Conservation (phyloP, 1,140 invertebrate species). For the Apis florea region DNA sequence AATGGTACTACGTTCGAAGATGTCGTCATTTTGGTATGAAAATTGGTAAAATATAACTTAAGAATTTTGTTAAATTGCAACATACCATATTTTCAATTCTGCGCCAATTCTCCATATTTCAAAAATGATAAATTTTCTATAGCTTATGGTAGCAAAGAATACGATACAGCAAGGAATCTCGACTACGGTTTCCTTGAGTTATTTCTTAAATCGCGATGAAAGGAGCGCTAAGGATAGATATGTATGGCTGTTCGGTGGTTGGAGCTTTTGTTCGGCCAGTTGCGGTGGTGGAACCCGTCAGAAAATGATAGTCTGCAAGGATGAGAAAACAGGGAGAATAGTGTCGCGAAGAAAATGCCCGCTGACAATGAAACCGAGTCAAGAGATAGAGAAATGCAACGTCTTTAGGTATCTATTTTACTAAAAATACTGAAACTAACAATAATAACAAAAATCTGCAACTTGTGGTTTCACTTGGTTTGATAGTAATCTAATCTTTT, state of each 20-base stretch:
- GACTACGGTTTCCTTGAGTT: slow-evolving; percentile 69
- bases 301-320: slow-evolving; percentile 79
- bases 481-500: too few species aligned
- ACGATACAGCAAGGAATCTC: slow-evolving; percentile 65
- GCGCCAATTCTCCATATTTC: rapidly evolving
- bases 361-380: slow-evolving; percentile 74
- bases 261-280: slow-evolving; percentile 81
- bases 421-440: too few species aligned
- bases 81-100: background rate
- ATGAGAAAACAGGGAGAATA: slow-evolving; percentile 77
- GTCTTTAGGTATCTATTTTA: slow-evolving; percentile 76
- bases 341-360: slow-evolving; percentile 80
- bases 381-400: slow-evolving; percentile 79
- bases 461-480: too few species aligned
- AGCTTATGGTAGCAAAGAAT: slow-evolving; percentile 61
- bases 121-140: slow-evolving; percentile 13
- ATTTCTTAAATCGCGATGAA: slow-evolving; percentile 71
- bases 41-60: background rate
- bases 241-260: slow-evolving; percentile 81
- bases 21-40: slow-evolving; percentile 83
- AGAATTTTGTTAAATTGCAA: too few species aligned
- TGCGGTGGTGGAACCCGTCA: slow-evolving; percentile 82
- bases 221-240: slow-evolving; percentile 75
- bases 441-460: too few species aligned
- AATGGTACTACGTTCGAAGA: slow-evolving; percentile 82